Evolutionary conservation across 64 coral and sea anemone genomes (phyloP), one percentile per base, ranked within the genome.

Genomic region (Acropora tenuis): DNA sequence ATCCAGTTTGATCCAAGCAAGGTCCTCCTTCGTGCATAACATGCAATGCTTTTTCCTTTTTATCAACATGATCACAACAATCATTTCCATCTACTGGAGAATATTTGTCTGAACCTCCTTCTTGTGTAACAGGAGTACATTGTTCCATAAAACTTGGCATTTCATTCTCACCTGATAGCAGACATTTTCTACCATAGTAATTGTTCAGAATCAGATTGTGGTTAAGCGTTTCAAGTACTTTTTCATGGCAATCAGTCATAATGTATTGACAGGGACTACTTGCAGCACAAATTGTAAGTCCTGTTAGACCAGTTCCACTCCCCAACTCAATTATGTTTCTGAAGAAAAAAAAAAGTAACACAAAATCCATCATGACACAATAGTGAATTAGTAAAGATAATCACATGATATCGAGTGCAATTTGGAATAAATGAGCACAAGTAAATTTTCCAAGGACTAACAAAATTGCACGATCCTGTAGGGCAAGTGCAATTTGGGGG

Each of bases 251-350:
- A 68, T 95, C 94, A 55, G 82, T 95, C 55, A 95, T 91, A 2
- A 87, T 69, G 59, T 95, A 95, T 8, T 80, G 79, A 6, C 12
- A 30, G 43, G 94, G 89, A 55, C 41, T 60, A 18, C 89, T 81
- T 72, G 57, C 63, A 16, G 77, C 61, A 57, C 83, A 91, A 66
- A 91, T 69, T 40, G 74, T 50, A 85, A 95, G 78, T 43, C 94
- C 94, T 8, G 80, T 58, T 5, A 95, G 69, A 65, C 94, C 94
- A n/a, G 80, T 30, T 65, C 94, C 94, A 88, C 94, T 88, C 43
- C 94, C 94, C 66, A 95, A 66, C 60, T 95, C 94, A 59, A 95
- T 45, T 48, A 95, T 75, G 74, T 76, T 83, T 63, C 94, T 95
- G 76, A 47, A 78, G 61, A 67, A 87, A 57, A 75, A 16, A 15